Evolutionary conservation across 1,140 invertebrate genomes (phyloP).

Genomic region (Sitobion miscanthi): DNA sequence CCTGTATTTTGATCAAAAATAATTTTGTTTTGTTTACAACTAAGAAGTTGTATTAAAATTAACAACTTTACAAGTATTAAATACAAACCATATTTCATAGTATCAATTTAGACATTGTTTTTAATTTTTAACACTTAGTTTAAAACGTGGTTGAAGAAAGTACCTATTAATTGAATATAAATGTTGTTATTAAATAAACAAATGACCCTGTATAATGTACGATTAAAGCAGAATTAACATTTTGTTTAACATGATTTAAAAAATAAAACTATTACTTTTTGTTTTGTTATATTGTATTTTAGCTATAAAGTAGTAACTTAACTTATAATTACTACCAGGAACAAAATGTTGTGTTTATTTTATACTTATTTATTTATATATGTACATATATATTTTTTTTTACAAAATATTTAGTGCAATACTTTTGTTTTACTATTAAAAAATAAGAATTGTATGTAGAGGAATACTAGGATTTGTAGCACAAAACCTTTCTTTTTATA

Average conservation of each 20-base stretch:
- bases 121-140: constrained; percentile 1
- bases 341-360: constrained; percentile 22
- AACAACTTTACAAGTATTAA: constrained; percentile 3
- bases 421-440: background rate
- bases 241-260: background rate
- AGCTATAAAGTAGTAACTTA: background rate
- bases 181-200: background rate
- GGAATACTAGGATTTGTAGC: background rate
- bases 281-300: background rate
- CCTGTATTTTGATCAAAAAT: background rate
- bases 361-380: background rate
- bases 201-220: background rate
- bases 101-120: background rate
- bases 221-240: background rate
- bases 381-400: background rate
- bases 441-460: constrained; percentile 26
- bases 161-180: background rate
- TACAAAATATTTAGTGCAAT: constrained; percentile 24
- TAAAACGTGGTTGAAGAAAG: background rate
- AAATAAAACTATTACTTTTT: background rate
- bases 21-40: background rate
- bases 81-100: background rate
- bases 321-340: background rate
- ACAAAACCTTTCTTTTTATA: background rate
- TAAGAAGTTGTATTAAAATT: background rate